Evolutionary conservation across 1,140 invertebrate species (phyloP), one percentile per base, ranked within the genome.

Genomic region (Oreohelix idahoensis): DNA sequence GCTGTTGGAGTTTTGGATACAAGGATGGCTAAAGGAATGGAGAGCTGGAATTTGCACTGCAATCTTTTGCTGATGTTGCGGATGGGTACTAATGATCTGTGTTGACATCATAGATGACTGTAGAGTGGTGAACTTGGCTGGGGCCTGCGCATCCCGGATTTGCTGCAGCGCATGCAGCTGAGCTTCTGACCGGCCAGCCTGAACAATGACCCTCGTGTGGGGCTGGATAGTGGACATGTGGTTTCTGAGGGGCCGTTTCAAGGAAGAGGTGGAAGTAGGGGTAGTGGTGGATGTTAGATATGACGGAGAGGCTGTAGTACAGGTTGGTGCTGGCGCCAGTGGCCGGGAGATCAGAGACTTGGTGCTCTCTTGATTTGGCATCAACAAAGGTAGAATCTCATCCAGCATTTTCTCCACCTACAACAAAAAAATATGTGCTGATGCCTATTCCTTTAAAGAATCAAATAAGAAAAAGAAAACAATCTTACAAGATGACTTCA

Each of bases 361-460:
- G 49, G 45, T 74, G 23, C 23, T 42, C 32, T 80, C 79, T 23
- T 80, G 63, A 0, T 53, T 63, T 75, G 76, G 78, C 53, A 85
- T 73, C 70, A 85, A 49, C 8, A 83, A 51, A 42, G 73, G 81
- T 20, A 85, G 73, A 23, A 85, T 76, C 49, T 82, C 81, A 29
- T 85, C 84, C 53, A 85, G 49, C 36, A 79, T 83, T 49, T 81
- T 82, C 36, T 85, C 84, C 11, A 85, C 81, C 84, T 85, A 71
- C 5, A 36, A 81, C 36, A 82, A 63, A 45, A 73, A 45, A 5
- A 45, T 45, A 8, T 45, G 15, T n/a, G n/a, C n/a, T n/a, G n/a
- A n/a, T n/a, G n/a, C n/a, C n/a, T n/a, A n/a, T n/a, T n/a, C n/a
- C n/a, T n/a, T n/a, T n/a, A n/a, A n/a, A n/a, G n/a, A n/a, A n/a